A percentile compares a stretch with the other conserved stretches of the same genome.
Evolutionary conservation across 2,888 invertebrate species (phyloP).

Genomic region (Eulithis testata): DNA sequence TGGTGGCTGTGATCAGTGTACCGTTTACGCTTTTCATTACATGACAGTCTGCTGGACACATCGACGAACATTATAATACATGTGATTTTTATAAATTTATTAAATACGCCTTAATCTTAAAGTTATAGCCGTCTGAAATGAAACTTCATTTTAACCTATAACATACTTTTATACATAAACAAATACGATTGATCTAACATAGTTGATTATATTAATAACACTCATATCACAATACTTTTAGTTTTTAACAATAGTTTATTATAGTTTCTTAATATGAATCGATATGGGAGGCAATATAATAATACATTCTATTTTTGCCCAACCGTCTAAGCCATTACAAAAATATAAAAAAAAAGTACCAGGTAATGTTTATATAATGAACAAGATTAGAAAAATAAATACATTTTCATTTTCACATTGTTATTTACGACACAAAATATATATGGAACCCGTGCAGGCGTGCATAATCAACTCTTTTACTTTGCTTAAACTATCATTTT

Average conservation of each 20-base stretch:
- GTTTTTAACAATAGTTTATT: slow-evolving; percentile 57
- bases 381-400: too few species aligned
- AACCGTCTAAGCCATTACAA: not conserved
- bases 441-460: too few species aligned
- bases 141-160: slow-evolving; percentile 70
- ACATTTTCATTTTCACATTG: too few species aligned
- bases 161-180: slow-evolving; percentile 70
- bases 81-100: not conserved
- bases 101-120: not conserved
- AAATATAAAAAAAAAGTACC: slow-evolving; percentile 4
- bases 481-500: too few species aligned
- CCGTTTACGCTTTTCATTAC: too few species aligned
- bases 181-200: slow-evolving; percentile 55
- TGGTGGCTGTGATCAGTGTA: too few species aligned
- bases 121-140: slow-evolving; percentile 48
- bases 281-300: slow-evolving; percentile 35
- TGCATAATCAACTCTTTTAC: too few species aligned
- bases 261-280: slow-evolving; percentile 20
- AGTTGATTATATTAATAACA: slow-evolving; percentile 55
- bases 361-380: too few species aligned
- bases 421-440: too few species aligned
- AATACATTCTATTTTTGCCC: slow-evolving; percentile 24
- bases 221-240: slow-evolving; percentile 81
- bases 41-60: too few species aligned
- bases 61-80: too few species aligned